phyloP scores from a whole-genome alignment of 2,888 invertebrate species.

The Melieria picta region DNA sequence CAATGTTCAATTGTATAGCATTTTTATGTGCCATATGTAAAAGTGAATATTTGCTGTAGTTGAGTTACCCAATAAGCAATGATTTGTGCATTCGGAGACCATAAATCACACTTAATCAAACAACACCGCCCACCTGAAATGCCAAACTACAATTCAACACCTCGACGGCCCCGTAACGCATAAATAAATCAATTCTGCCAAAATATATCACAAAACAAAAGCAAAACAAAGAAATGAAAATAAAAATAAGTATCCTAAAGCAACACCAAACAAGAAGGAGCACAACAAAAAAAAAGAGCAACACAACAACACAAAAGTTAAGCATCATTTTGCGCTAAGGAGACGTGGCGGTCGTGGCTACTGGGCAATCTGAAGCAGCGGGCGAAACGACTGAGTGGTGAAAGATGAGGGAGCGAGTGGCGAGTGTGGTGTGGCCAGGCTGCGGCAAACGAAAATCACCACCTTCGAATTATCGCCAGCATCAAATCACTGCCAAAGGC shows the following conservation, averaged over 20 bases:
- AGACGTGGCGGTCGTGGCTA: slow-evolving; percentile 26
- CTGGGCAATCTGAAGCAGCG: no score
- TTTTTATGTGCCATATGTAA: background rate
- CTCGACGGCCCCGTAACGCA: slow-evolving; percentile 7
- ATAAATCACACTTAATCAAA: slow-evolving; percentile 31
- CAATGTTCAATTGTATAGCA: background rate
- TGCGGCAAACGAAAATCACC: slow-evolving; percentile 36
- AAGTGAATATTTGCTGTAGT: background rate
- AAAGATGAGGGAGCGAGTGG: background rate
- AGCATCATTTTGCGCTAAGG: slow-evolving; percentile 40
- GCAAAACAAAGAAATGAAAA: background rate
- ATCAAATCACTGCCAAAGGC: slow-evolving; percentile 39
- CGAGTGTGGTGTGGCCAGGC: slow-evolving; percentile 1
- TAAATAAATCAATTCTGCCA: slow-evolving; percentile 27
- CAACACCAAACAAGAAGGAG: slow-evolving; percentile 26
- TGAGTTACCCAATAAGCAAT: background rate
- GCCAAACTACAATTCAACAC: slow-evolving; percentile 30
- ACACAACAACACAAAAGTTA: slow-evolving; percentile 32
- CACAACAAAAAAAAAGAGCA: slow-evolving; percentile 4
- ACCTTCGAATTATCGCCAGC: slow-evolving; percentile 39
- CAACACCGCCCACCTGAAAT: slow-evolving; percentile 18
- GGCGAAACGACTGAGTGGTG: no score
- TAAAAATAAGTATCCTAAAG: slow-evolving; percentile 11
- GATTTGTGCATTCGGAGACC: background rate
- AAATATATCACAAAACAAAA: slow-evolving; percentile 13